Conservation (phyloP, 2,797 vertebrate species). For the Peromyscus attwateri region DNA sequence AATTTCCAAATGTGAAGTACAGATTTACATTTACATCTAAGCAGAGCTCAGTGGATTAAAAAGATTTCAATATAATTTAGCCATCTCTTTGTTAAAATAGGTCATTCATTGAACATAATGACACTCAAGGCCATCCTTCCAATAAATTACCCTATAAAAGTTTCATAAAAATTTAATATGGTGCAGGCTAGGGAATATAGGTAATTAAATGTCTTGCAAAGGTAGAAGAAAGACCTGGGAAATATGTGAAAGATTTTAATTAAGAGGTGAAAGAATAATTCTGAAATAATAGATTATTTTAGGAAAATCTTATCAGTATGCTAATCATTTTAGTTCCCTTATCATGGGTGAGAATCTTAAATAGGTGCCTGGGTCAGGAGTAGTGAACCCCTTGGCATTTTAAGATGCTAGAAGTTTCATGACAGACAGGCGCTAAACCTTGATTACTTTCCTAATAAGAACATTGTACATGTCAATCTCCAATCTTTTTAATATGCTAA, state of each 20-base stretch:
- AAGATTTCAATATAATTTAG: conserved; percentile 72
- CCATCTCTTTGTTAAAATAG: conserved; percentile 75
- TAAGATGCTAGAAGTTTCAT: conserved; percentile 63
- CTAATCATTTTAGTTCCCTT: conserved; percentile 68
- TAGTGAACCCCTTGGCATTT: conserved; percentile 51
- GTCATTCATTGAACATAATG: conserved; percentile 76
- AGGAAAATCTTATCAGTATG: conserved; percentile 67
- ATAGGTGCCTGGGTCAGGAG: conserved; percentile 64
- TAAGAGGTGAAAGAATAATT: conserved; percentile 77
- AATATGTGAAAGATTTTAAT: conserved; percentile 68
- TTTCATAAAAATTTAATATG: conserved; percentile 76
- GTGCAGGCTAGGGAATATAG: conserved; percentile 72
- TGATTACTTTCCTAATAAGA: conserved; percentile 85
- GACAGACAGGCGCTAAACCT: conserved; percentile 73
- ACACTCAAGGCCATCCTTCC: conserved; percentile 66
- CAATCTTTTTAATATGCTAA: conserved; percentile 80
- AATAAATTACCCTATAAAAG: conserved; percentile 78
- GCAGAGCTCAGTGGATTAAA: conserved; percentile 65
- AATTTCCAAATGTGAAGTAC: conserved; percentile 74
- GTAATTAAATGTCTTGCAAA: conserved; percentile 75
- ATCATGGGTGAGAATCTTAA: conserved; percentile 73
- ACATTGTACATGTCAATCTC: conserved; percentile 77
- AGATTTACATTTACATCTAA: conserved; percentile 77
- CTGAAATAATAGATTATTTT: conserved; percentile 73
- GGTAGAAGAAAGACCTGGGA: conserved; percentile 62